These are phyloP conservation scores for Saccopteryx bilineata DNA, from an alignment of 2,113 vertebrate genomes.

Conservation along the genomic window DNA sequence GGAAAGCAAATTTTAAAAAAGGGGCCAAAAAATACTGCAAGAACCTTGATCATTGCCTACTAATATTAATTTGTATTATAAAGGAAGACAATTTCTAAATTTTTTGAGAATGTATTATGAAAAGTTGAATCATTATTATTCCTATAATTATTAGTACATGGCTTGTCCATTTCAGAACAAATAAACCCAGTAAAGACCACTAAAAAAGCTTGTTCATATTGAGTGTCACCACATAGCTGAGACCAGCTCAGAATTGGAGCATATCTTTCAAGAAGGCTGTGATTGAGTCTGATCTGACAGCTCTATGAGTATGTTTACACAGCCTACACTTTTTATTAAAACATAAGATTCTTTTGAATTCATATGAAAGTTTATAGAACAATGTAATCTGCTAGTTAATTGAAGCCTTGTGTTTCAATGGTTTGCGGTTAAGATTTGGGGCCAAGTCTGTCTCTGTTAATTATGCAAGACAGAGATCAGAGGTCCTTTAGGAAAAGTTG, in stretches of 20 bases:
- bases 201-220: neutral
- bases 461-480: conserved; percentile 20
- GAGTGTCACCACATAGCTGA: neutral
- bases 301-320: neutral
- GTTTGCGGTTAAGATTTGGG: conserved; percentile 42
- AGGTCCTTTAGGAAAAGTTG: conserved; percentile 19
- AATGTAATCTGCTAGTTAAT: neutral
- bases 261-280: neutral
- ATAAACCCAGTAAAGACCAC: neutral
- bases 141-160: neutral
- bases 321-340: conserved; percentile 6
- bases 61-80: conserved; percentile 39
- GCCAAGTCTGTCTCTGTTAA: neutral
- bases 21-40: neutral
- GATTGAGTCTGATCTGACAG: neutral
- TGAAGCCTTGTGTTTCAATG: neutral
- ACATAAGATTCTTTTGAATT: conserved; percentile 6
- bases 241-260: neutral
- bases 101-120: neutral
- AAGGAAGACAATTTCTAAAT: neutral
- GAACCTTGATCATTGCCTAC: conserved; percentile 15
- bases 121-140: neutral
- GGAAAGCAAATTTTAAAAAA: conserved; percentile 37
- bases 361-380: neutral
- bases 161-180: neutral